These are phyloP conservation scores for Sorex maritimensis DNA, from an alignment of 2,797 vertebrate species.

Conservation along the genomic window DNA sequence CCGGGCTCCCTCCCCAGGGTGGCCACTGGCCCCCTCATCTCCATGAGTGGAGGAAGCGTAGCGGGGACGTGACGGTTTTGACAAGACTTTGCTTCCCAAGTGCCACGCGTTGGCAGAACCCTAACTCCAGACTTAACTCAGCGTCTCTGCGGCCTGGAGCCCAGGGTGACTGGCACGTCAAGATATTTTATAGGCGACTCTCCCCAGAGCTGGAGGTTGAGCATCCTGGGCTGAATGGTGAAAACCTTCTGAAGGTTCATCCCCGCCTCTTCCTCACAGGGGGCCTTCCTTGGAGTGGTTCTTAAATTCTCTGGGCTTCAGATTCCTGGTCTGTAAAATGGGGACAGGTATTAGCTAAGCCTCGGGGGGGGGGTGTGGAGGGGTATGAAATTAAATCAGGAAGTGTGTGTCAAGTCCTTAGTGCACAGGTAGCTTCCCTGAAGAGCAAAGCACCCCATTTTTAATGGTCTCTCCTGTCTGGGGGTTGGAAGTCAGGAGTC, in stretches of 20 bases:
- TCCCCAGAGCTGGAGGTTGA: conserved; percentile 2
- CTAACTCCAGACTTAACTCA: neutral
- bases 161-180: conserved; percentile 28
- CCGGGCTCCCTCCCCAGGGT: neutral
- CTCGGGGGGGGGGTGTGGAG: neutral
- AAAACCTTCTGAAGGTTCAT: neutral
- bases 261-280: neutral
- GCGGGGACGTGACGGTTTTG: no score
- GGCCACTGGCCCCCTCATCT: neutral
- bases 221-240: neutral
- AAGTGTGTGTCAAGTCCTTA: neutral
- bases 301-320: conserved; percentile 13
- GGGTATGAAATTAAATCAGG: conserved; percentile 9
- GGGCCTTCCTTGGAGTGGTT: neutral
- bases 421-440: neutral
- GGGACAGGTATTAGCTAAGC: neutral
- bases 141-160: conserved; percentile 17
- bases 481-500: no score
- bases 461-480: no score
- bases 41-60: neutral
- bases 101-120: neutral
- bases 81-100: neutral
- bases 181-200: conserved; percentile 52
- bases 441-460: neutral
- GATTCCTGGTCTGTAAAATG: conserved; percentile 11